Base-by-base conservation (phyloP, 1,140 invertebrate genomes). In the Pachyrhynchus sulphureomaculatus region DNA sequence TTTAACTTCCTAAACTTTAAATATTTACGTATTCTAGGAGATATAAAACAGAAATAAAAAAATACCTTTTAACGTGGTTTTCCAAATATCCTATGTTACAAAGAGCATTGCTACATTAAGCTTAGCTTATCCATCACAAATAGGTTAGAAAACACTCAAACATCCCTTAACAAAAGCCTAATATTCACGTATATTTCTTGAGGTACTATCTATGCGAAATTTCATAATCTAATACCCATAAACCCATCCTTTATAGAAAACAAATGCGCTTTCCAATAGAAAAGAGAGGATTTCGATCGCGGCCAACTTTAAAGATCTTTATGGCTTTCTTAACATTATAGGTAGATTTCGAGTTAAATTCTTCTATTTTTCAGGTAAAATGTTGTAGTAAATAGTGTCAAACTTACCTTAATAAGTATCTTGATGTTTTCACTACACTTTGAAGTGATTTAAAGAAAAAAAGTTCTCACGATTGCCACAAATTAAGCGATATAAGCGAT, bases 291-390 rank as follows among this genome's bases (percentile, higher is more conserved):
- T 18, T 42, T 42, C 6, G 39, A 20, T 42, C 39, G 39, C 39
- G 39, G 39, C 39, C 39, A 42, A 42, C 39, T 42, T 42, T 21
- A 37, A 42, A 42, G 17, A 42, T 42, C 15, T 42, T 42, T 42
- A 21, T 42, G 37, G 37, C 18, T 42, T 42, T 42, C 39, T 42
- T 42, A 42, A 5, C 15, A 18, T 10, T 12, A 42, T 1, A 1
- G 12, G 12, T 20, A 20, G 1, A 18, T 6, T 37, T 42, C 34
- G 34, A 37, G 15, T 20, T 5, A 20, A 20, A 20, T 10, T 1
- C 12, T 2, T 15, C 1, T 18, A 42, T 42, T 42, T 42, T 42
- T 6, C 10, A 4, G 4, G 1, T 1, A 10, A 6, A 13, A 37
- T n/a, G 6, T 5, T 37, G 34, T n/a, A 37, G 6, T n/a, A n/a